Percentiles rank a stretch among this genome's conserved stretches.
These are phyloP conservation scores for Dysmachus trigonus DNA, from an alignment of 2,888 invertebrate genomes.

Conservation along the genomic window DNA sequence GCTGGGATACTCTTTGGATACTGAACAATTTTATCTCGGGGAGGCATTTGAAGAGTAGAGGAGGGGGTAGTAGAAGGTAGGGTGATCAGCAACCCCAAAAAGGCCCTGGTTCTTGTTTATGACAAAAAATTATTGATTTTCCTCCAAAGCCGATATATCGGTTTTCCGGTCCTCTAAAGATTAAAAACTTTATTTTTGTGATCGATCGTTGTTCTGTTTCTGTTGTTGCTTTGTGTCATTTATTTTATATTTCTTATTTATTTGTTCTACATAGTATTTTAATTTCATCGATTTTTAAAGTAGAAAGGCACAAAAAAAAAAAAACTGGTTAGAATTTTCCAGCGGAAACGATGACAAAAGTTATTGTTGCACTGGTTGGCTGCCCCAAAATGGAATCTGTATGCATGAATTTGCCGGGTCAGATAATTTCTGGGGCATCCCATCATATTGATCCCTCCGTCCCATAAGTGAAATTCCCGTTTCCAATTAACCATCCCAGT, in stretches of 20 bases:
- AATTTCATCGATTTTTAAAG: background rate
- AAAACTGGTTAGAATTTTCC: background rate
- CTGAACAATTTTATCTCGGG: no score
- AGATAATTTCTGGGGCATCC: background rate
- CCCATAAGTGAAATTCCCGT: constrained; percentile 37
- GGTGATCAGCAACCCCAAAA: no score
- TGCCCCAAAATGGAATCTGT: background rate
- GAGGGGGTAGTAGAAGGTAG: no score
- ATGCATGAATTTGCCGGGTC: background rate
- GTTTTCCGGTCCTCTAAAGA: no score
- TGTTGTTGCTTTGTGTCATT: background rate
- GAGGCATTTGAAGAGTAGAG: no score
- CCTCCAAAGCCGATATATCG: no score
- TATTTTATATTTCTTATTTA: background rate
- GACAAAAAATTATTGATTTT: no score
- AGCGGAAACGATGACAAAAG: background rate
- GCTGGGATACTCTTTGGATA: no score
- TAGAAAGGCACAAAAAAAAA: background rate
- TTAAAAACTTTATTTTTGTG: no score
- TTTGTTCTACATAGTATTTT: background rate
- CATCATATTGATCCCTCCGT: background rate
- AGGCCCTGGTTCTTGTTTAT: no score
- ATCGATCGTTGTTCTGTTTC: no score
- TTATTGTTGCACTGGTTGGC: background rate
- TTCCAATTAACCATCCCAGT: constrained; percentile 45